A percentile compares a stretch with the other conserved stretches of the same genome.
phyloP scores from a whole-genome alignment of 2,888 invertebrate genomes.

The Saturnia pavonia region DNA sequence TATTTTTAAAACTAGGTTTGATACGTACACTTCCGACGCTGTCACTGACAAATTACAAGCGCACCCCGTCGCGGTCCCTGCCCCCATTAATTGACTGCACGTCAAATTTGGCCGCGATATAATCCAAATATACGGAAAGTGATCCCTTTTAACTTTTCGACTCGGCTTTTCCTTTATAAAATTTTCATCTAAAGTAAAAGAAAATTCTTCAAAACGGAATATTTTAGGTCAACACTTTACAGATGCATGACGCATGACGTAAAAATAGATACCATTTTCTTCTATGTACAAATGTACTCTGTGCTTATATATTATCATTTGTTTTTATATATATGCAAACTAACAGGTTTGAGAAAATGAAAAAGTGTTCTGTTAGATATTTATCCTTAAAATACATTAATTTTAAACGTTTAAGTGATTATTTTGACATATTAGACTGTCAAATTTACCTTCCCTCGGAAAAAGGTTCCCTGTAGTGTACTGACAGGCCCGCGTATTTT shows the following conservation, averaged over 20 bases:
- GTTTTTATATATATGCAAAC: too few species aligned
- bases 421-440: not conserved
- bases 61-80: slow-evolving; percentile 50
- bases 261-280: not conserved
- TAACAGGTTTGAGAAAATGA: too few species aligned
- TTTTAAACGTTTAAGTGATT: not conserved
- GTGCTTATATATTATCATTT: too few species aligned
- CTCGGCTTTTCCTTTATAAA: slow-evolving; percentile 1
- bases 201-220: not conserved
- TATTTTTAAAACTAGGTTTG: slow-evolving; percentile 57
- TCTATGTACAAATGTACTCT: too few species aligned
- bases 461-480: too few species aligned
- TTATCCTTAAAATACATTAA: not conserved
- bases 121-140: slow-evolving; percentile 65
- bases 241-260: not conserved
- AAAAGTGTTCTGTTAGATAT: not conserved
- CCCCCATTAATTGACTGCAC: slow-evolving; percentile 75
- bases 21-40: slow-evolving; percentile 68
- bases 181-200: slow-evolving; percentile 1
- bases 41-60: slow-evolving; percentile 77
- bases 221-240: not conserved
- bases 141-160: slow-evolving; percentile 41
- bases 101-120: slow-evolving; percentile 69
- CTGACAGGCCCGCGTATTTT: too few species aligned
- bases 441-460: not conserved